A percentile compares a stretch with the other conserved stretches of the same genome.
These are phyloP conservation scores for Garrulus glandarius DNA, from an alignment of 2,797 vertebrate species.

Conservation along the genomic window DNA sequence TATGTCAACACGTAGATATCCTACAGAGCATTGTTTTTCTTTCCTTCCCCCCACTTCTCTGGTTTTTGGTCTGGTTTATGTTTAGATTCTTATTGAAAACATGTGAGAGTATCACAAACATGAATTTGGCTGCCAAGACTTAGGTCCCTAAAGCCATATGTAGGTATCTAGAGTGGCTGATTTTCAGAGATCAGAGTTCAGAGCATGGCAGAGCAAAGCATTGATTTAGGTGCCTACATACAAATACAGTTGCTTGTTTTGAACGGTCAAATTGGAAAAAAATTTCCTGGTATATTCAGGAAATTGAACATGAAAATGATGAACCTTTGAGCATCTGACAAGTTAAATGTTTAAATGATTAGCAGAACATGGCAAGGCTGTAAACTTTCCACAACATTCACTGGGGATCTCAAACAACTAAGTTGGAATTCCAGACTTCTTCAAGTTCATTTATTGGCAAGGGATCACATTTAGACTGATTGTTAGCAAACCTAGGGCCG, in stretches of 20 bases:
- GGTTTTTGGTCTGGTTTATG: conserved; percentile 21
- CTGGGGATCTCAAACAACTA: background rate
- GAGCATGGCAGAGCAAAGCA: background rate
- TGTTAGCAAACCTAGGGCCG: background rate
- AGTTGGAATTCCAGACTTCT: conserved; percentile 2
- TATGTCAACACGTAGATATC: conserved; percentile 27
- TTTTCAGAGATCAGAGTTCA: background rate
- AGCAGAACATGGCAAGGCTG: background rate
- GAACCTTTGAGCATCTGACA: background rate
- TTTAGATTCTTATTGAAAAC: conserved; percentile 44
- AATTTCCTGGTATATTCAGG: background rate
- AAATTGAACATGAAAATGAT: background rate
- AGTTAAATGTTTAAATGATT: background rate
- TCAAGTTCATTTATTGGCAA: background rate
- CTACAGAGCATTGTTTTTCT: conserved; percentile 2
- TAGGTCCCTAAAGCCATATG: background rate
- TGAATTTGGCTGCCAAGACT: background rate
- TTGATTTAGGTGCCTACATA: background rate
- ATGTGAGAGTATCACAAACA: conserved; percentile 13
- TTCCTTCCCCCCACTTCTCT: background rate
- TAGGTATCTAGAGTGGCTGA: background rate
- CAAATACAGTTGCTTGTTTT: background rate
- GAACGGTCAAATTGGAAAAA: background rate
- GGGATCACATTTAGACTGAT: background rate
- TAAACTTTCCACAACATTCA: background rate